These are phyloP conservation scores for Epicauta chinensis DNA, from an alignment of 1,140 invertebrate genomes.

Conservation along the genomic window DNA sequence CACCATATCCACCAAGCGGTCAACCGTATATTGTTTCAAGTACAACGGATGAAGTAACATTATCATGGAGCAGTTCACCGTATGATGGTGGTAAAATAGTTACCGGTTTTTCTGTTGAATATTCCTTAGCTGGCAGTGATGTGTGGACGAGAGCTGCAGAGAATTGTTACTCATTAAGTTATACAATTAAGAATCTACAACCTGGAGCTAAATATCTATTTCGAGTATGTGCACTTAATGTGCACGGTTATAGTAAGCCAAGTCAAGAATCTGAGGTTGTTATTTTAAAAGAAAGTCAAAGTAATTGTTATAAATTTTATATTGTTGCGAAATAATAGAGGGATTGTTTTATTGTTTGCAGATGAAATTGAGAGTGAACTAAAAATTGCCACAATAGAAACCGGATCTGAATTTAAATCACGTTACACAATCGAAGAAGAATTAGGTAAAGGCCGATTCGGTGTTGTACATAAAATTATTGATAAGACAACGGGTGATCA, in stretches of 20 bases:
- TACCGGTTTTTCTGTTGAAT: conserved; percentile 75
- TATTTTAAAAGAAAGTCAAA: conserved; percentile 43
- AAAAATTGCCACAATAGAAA: conserved; percentile 41
- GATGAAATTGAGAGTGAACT: conserved; percentile 36
- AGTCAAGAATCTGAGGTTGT: conserved; percentile 49
- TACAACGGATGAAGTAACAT: conserved; percentile 47
- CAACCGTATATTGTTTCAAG: conserved; percentile 52
- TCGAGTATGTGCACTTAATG: conserved; percentile 69
- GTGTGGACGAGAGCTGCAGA: conserved; percentile 55
- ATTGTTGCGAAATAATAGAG: background rate
- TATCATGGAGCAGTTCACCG: conserved; percentile 75
- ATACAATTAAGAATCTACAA: conserved; percentile 50
- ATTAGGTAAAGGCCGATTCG: conserved; percentile 77
- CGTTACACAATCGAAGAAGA: conserved; percentile 63
- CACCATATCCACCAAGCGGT: conserved; percentile 67
- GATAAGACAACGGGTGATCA: conserved; percentile 63
- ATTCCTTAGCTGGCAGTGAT: conserved; percentile 49
- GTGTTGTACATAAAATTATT: conserved; percentile 66
- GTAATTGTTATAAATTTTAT: conserved; percentile 21
- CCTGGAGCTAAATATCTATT: conserved; percentile 60
- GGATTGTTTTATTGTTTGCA: conserved; percentile 19
- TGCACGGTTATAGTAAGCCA: conserved; percentile 69
- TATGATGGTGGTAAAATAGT: conserved; percentile 82
- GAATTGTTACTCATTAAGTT: conserved; percentile 58
- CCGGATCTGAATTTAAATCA: conserved; percentile 52